Evolutionary conservation across 2,797 vertebrate genomes (phyloP).

Genomic region (Acrocephalus scirpaceus): DNA sequence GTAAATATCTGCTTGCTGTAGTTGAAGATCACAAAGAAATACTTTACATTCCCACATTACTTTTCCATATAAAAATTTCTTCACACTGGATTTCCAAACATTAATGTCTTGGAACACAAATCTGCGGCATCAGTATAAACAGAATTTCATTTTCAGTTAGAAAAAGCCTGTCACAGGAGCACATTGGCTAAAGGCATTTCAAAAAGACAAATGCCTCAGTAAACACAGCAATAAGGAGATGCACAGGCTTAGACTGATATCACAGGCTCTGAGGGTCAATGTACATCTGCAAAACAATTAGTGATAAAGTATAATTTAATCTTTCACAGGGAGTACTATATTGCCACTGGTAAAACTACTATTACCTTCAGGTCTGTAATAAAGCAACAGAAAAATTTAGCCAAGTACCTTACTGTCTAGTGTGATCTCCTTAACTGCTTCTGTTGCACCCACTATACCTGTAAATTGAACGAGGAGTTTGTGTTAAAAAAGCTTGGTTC

Average conservation of each 20-base stretch:
- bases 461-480: constrained; percentile 40
- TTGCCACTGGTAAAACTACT: neutral
- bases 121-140: neutral
- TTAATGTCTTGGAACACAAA: neutral
- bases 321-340: neutral
- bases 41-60: neutral
- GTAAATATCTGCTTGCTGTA: neutral
- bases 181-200: neutral
- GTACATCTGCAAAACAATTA: neutral
- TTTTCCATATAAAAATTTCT: neutral
- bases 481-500: neutral
- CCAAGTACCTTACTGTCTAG: constrained; percentile 91
- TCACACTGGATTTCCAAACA: neutral
- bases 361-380: neutral
- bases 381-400: neutral
- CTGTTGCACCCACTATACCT: constrained; percentile 87
- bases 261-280: neutral
- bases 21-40: neutral
- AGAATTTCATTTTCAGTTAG: neutral
- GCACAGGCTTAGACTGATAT: neutral
- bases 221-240: neutral
- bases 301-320: neutral
- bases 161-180: neutral
- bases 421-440: constrained; percentile 92
- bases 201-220: neutral